A percentile compares a stretch with the other conserved stretches of the same genome.
These are phyloP conservation scores for Karalla daura DNA, from an alignment of 2,797 vertebrate genomes.

Conservation along the genomic window DNA sequence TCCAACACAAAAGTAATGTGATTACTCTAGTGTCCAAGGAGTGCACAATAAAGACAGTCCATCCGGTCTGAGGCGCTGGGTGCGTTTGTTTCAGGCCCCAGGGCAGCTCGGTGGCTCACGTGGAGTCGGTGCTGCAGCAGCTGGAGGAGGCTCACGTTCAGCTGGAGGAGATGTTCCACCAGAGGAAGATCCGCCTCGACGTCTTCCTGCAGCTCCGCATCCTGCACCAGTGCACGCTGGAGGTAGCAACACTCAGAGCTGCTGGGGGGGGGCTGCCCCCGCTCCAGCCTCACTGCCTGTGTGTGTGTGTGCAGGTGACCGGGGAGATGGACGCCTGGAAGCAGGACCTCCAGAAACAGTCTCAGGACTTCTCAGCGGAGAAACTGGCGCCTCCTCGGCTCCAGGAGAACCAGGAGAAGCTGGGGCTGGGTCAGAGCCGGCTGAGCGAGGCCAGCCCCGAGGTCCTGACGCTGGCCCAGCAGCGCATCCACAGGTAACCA, in stretches of 20 bases:
- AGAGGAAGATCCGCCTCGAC: conserved; percentile 95
- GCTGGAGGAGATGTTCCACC: conserved; percentile 98
- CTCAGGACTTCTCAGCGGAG: conserved; percentile 93
- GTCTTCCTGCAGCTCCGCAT: conserved; percentile 96
- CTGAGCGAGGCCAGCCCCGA: conserved; percentile 84
- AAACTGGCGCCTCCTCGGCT: conserved; percentile 89
- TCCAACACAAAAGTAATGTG: too few relatives aligned
- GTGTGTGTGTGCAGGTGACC: conserved; percentile 84
- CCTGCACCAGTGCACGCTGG: conserved; percentile 93
- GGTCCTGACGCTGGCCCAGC: conserved; percentile 93
- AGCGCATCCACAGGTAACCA: conserved; percentile 88
- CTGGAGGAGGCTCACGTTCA: conserved; percentile 95
- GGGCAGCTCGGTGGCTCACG: conserved; percentile 96
- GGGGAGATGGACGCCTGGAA: conserved; percentile 98
- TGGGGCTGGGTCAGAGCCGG: conserved; percentile 90
- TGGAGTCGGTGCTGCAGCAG: conserved; percentile 95
- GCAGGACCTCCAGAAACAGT: conserved; percentile 94
- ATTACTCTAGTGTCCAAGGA: too few relatives aligned
- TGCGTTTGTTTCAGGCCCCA: conserved; percentile 84
- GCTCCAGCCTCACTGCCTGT: accelerated
- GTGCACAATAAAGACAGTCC: too few relatives aligned
- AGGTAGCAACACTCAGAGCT: too few relatives aligned
- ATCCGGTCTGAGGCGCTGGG: too few relatives aligned
- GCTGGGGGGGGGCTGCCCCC: too few relatives aligned
- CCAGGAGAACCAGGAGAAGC: conserved; percentile 92